Conservation (phyloP, 35 echinoderm and acorn worm species). For the Diadema setosum region DNA sequence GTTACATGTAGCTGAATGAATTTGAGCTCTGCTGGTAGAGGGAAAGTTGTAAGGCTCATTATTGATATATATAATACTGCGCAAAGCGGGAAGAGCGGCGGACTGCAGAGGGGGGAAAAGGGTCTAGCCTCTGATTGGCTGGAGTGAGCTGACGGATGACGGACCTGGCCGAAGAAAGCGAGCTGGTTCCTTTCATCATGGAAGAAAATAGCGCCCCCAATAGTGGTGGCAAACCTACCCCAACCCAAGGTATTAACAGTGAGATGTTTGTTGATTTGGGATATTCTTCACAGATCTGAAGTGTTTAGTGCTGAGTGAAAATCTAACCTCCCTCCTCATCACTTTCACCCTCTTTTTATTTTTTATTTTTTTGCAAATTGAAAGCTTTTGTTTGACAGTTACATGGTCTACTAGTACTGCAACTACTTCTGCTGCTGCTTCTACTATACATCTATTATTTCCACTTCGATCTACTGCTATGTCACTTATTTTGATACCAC, state of each 20-base stretch:
- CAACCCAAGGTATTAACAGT: background rate
- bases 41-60: no score
- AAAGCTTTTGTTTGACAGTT: background rate
- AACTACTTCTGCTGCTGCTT: no score
- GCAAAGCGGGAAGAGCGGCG: no score
- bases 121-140: no score
- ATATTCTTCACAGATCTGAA: background rate
- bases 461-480: no score
- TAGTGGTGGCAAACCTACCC: background rate
- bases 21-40: no score
- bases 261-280: background rate
- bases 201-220: background rate
- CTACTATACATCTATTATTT: no score
- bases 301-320: background rate
- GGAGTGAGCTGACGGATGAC: background rate
- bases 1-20: no score
- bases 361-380: background rate
- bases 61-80: no score
- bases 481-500: no score
- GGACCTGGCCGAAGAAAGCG: background rate
- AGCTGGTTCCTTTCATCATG: conserved; percentile 13
- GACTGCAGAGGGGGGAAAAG: no score
- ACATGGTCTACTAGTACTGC: no score
- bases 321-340: background rate
- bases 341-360: background rate